Base-by-base conservation (phyloP, 2,888 invertebrate species). In the Dryobota labecula region DNA sequence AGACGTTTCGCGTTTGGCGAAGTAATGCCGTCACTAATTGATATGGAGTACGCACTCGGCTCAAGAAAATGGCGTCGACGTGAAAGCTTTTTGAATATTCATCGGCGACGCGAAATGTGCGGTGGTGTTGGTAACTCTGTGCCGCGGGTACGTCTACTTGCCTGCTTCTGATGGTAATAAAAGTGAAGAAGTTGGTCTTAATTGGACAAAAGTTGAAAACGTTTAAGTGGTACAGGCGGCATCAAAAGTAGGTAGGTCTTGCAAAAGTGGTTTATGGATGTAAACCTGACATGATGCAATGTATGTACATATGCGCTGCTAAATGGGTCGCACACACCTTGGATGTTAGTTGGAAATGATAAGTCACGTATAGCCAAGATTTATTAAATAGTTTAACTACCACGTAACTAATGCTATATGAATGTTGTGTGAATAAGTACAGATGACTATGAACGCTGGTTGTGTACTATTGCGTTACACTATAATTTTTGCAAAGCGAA, bases 51-150 rank as follows among this genome's bases (percentile, higher is more conserved):
- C 88, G 88, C 86, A 88, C 89, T 89, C 72, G 72, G 84, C 84
- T 77, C 72, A 86, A 88, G 86, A 86, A 89, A 90, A 88, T 88
- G 87, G 86, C 87, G 84, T 62, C 74, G 76, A 78, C 86, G 85
- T 84, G 84, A 89, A 80, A 85, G 87, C 85, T 86, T 85, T 87
- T 87, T 90, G 88, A 91, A 91, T 92, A 92, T 92, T 91, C 90
- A 92, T 90, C 76, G 84, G 74, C 70, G 83, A 72, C 71, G 76
- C 66, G 78, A 84, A 90, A 88, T 88, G 86, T 77, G 76, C 83
- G 81, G 82, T 41, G 64, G 80, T 70, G 58, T 62, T 70, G 61
- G 71, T 80, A 63, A 70, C 64, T 73, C 61, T 65, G 65, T 67
- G 67, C 67, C 43, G 20, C 33, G 67, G 47, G n/a, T 51, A 24